Evolutionary conservation across 2,113 vertebrate genomes (phyloP), one percentile per base, ranked within the genome.

Genomic region (Podarcis cretensis): DNA sequence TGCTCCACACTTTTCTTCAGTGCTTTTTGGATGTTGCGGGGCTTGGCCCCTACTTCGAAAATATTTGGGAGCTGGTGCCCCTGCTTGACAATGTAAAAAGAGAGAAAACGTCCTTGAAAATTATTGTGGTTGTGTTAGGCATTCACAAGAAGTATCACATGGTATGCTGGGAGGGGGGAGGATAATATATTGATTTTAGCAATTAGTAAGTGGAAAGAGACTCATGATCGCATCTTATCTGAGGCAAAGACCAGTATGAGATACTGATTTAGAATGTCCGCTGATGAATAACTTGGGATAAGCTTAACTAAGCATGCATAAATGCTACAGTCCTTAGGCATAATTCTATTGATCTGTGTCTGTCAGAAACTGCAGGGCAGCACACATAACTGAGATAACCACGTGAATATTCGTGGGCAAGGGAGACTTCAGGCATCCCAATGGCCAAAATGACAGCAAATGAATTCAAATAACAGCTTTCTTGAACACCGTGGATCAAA

Each of bases 361-460:
- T 57, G 54, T n/a, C 35, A 87, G 25, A 74, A 71, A 54, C 32
- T 69, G 65, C 84, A 88, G 81, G 78, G 90, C 78, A 90, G 84
- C 63, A 40, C 5, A 13, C 0, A 0, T 59, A 16, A 54, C 1
- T 76, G 48, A 59, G 1, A 1, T 68, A 63, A 54, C 92, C 23
- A 63, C 32, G 74, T 82, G 27, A 90, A 91, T 77, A 92, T 90
- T 1, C 14, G 84, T 4, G 43, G 16, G 35, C 66, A 23, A 84
- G 94, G 85, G 1, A 86, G 88, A 89, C 16, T 4, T 73, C 16
- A 85, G 85, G 65, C 83, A 76, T 88, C 84, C 91, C 69, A 89
- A 54, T n/a, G 21, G 89, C 90, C 71, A 90, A 32, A 81, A 87
- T n/a, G 81, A 76, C 89, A 68, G 59, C 76, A 90, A 87, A 83